A percentile compares a stretch with the other conserved stretches of the same genome.
These are phyloP conservation scores for Therioaphis trifolii DNA, from an alignment of 2,888 invertebrate genomes.

Conservation along the genomic window DNA sequence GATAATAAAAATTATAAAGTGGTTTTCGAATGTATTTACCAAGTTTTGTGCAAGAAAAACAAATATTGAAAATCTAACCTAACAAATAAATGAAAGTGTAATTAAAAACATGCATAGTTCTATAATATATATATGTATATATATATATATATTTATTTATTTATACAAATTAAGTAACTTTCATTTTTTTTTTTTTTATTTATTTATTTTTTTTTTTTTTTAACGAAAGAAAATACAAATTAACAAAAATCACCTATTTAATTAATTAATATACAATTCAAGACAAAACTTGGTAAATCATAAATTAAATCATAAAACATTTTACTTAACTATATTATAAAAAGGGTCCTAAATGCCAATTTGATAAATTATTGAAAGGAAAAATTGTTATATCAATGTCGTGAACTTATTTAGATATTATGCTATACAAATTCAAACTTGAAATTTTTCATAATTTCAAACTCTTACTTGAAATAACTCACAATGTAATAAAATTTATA, in stretches of 20 bases:
- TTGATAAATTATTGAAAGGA: slow-evolving; percentile 39
- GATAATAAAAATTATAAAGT: slow-evolving; percentile 56
- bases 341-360: slow-evolving; percentile 52
- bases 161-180: slow-evolving; percentile 44
- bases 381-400: slow-evolving; percentile 47
- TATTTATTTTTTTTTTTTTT: slow-evolving; percentile 8
- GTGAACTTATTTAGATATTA: slow-evolving; percentile 49
- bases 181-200: slow-evolving; percentile 6
- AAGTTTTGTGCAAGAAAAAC: slow-evolving; percentile 58
- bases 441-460: slow-evolving; percentile 51
- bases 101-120: slow-evolving; percentile 37
- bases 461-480: slow-evolving; percentile 61
- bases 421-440: slow-evolving; percentile 57
- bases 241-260: slow-evolving; percentile 56
- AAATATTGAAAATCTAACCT: slow-evolving; percentile 53
- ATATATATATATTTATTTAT: not conserved
- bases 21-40: slow-evolving; percentile 47
- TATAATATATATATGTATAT: slow-evolving; percentile 1
- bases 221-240: slow-evolving; percentile 56
- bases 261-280: slow-evolving; percentile 53
- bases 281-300: slow-evolving; percentile 61
- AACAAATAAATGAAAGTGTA: slow-evolving; percentile 41
- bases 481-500: slow-evolving; percentile 56
- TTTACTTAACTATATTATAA: slow-evolving; percentile 56
- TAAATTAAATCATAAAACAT: slow-evolving; percentile 54